Evolutionary conservation across 2,888 invertebrate species (phyloP), one percentile per base, ranked within the genome.

Genomic region (Tinea pellionella): DNA sequence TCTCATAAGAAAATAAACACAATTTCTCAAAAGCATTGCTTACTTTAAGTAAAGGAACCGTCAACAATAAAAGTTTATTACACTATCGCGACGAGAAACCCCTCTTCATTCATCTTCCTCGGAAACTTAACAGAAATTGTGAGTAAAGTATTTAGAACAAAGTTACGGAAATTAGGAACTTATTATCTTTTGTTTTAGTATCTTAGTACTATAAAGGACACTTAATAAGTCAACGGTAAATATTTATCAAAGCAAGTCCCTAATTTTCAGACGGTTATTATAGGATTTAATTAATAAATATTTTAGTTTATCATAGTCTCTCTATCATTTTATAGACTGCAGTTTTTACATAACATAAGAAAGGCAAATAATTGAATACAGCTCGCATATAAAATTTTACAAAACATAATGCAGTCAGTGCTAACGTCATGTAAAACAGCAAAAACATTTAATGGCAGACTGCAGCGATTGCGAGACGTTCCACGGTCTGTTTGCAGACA

Each of bases 31-130:
- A 43, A 24, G 43, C 12, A 47, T 47, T 24, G 43, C 42, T 16
- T 24, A 18, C 63, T 62, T 30, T n/a, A 43, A 43, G 59, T 29
- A 63, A 65, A 65, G 63, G 66, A 63, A 67, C 69, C 69, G 69
- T 71, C 70, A 69, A 69, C 72, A 71, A 73, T 70, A 61, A 62
- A 75, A 76, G 69, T 78, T 75, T 74, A 73, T 73, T 70, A 72
- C 70, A 77, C 77, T 78, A 78, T 78, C 78, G 67, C 63, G 73
- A 78, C 74, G 74, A 73, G 75, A 72, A 2, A 6, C 74, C 70
- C 70, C 68, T 37, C 37, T 37, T 72, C 74, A 78, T 80, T 77
- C 76, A 75, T 79, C 79, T 76, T 70, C 69, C 78, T 79, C 77
- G 68, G 61, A 61, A 75, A 75, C 74, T 74, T 69, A 67, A 64